Percentiles rank a stretch among this genome's conserved stretches.
Evolutionary conservation across 1,140 invertebrate genomes (phyloP).

Genomic region (Megathymus violae): DNA sequence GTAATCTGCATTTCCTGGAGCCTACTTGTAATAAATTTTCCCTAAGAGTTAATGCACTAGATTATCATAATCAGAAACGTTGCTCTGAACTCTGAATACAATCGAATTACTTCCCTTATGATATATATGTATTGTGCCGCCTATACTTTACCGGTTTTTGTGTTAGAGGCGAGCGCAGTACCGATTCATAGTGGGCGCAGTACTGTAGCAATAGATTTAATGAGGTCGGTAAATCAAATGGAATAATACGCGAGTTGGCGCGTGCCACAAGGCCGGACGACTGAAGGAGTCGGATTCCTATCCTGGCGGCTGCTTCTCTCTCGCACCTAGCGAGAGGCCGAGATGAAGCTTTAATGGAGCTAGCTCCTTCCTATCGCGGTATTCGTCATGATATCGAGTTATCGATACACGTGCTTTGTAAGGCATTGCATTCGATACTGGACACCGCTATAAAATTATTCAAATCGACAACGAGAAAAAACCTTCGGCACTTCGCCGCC

Average conservation of each 20-base stretch:
- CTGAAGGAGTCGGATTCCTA: slow-evolving; percentile 57
- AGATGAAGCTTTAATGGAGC: slow-evolving; percentile 45
- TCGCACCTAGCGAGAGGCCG: slow-evolving; percentile 46
- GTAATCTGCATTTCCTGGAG: background rate
- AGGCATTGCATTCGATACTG: slow-evolving; percentile 61
- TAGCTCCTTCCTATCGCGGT: slow-evolving; percentile 34
- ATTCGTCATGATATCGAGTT: slow-evolving; percentile 60
- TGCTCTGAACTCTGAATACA: slow-evolving; percentile 4
- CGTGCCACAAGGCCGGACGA: slow-evolving; percentile 79
- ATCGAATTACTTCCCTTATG: slow-evolving; percentile 40
- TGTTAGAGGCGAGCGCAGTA: slow-evolving; percentile 19
- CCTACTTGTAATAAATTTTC: background rate
- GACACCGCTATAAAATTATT: slow-evolving; percentile 69
- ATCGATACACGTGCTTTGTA: slow-evolving; percentile 60
- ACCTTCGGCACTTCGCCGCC: slow-evolving; percentile 44
- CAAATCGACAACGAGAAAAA: slow-evolving; percentile 60
- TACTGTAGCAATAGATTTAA: slow-evolving; percentile 54
- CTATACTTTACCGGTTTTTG: background rate
- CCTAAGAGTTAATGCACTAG: background rate
- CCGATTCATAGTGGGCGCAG: slow-evolving; percentile 35
- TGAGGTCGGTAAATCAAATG: slow-evolving; percentile 66
- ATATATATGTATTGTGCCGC: slow-evolving; percentile 7
- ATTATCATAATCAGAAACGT: slow-evolving; percentile 6
- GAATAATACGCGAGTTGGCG: slow-evolving; percentile 62
- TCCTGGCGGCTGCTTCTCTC: slow-evolving; percentile 54